A percentile compares a stretch with the other conserved stretches of the same genome.
Evolutionary conservation across 2,888 invertebrate genomes (phyloP).

Genomic region (Ametastegia equiseti): DNA sequence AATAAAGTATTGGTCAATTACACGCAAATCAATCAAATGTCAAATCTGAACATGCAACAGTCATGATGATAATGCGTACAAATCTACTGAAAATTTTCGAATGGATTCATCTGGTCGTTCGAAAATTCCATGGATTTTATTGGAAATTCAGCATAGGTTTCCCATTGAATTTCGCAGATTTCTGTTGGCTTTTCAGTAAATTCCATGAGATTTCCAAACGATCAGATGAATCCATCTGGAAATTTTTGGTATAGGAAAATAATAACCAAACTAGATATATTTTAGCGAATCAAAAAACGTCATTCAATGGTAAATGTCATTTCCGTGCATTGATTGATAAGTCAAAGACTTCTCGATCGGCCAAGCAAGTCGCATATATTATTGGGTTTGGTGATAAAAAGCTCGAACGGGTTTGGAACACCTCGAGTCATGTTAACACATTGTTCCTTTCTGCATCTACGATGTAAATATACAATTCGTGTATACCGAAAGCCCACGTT

Average conservation of each 20-base stretch:
- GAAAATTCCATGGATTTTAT: too few relatives aligned
- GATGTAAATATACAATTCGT: conserved; percentile 42
- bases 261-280: too few relatives aligned
- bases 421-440: conserved; percentile 29
- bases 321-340: not conserved
- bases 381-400: not conserved
- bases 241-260: too few relatives aligned
- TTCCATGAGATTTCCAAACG: too few relatives aligned
- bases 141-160: too few relatives aligned
- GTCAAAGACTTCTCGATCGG: not conserved
- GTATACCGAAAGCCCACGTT: conserved; percentile 27
- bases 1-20: not conserved
- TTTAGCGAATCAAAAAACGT: too few relatives aligned
- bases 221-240: too few relatives aligned
- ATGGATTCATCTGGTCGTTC: not conserved
- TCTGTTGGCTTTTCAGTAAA: too few relatives aligned
- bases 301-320: not conserved
- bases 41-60: too few relatives aligned
- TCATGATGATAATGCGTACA: too few relatives aligned
- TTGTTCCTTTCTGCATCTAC: conserved; percentile 31
- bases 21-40: not conserved
- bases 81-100: not conserved
- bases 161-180: too few relatives aligned
- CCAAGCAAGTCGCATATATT: not conserved
- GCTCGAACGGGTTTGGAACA: conserved; percentile 22